These are phyloP conservation scores for Pseudorhiza aurosa DNA, from an alignment of 30 jellyfish, hydroid and myxozoan species.

Conservation along the genomic window DNA sequence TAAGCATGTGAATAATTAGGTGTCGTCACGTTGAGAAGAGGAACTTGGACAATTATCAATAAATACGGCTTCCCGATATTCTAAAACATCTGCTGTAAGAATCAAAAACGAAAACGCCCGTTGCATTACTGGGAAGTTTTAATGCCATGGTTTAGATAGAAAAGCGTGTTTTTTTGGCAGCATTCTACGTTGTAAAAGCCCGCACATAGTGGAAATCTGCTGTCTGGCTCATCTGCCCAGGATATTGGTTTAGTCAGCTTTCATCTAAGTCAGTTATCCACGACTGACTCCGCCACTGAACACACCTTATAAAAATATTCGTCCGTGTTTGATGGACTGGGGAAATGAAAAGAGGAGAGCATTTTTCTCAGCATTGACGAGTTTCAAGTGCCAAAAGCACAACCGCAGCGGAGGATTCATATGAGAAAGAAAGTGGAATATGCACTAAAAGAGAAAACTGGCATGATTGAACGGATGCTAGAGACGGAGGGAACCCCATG, in stretches of 20 bases:
- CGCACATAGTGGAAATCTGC: conserved; percentile 23
- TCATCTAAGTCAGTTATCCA: conserved; percentile 22
- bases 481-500: conserved; percentile 60
- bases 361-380: conserved; percentile 23
- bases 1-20: too few relatives aligned
- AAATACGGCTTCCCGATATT: too few relatives aligned
- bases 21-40: too few relatives aligned
- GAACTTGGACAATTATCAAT: too few relatives aligned
- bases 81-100: too few relatives aligned
- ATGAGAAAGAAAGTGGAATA: conserved; percentile 40
- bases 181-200: conserved; percentile 32
- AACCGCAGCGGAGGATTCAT: conserved; percentile 60
- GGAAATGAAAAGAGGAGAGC: background rate
- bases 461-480: conserved; percentile 53
- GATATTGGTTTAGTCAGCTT: conserved; percentile 36
- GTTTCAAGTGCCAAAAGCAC: conserved; percentile 36
- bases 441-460: conserved; percentile 55
- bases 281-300: background rate
- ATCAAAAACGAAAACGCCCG: conserved; percentile 11
- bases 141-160: conserved; percentile 14
- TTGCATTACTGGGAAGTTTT: conserved; percentile 15
- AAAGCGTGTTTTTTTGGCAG: conserved; percentile 3
- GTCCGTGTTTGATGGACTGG: conserved; percentile 33
- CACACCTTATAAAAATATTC: conserved; percentile 5
- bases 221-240: conserved; percentile 18